Conservation (phyloP, 2,797 vertebrate species). For the Holocentrus rufus region DNA sequence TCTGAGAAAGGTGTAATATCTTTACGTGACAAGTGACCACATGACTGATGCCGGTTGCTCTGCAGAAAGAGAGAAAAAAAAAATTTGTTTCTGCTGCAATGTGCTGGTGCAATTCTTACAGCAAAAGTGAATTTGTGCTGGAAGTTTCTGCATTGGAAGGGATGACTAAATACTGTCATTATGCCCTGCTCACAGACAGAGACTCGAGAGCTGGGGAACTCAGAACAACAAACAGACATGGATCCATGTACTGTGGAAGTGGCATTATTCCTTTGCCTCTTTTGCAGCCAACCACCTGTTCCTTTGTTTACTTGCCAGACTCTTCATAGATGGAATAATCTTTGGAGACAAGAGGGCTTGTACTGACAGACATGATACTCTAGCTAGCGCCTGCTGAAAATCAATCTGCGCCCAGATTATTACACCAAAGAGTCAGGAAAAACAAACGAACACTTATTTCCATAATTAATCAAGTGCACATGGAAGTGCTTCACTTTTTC, state of each 20-base stretch:
- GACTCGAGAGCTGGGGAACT: slow-evolving; percentile 34
- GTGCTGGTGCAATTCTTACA: slow-evolving; percentile 30
- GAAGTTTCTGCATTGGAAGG: slow-evolving; percentile 41
- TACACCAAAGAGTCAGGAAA: slow-evolving; percentile 58
- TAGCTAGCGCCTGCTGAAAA: slow-evolving; percentile 62
- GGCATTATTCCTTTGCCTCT: slow-evolving; percentile 68
- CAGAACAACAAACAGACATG: slow-evolving; percentile 66
- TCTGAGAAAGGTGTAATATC: neutral
- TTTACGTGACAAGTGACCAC: slow-evolving; percentile 10
- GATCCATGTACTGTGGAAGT: slow-evolving; percentile 57
- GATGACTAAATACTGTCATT: slow-evolving; percentile 59
- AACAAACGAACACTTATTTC: slow-evolving; percentile 72
- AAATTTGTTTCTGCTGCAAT: slow-evolving; percentile 27
- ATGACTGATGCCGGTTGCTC: neutral
- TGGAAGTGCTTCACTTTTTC: slow-evolving; percentile 54
- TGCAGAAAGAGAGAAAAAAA: neutral
- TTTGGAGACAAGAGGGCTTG: slow-evolving; percentile 64
- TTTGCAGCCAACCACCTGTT: slow-evolving; percentile 75
- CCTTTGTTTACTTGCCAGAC: slow-evolving; percentile 76
- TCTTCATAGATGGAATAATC: slow-evolving; percentile 75
- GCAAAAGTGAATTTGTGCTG: neutral
- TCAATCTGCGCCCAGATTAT: slow-evolving; percentile 69
- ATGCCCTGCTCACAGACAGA: slow-evolving; percentile 50
- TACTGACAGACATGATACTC: slow-evolving; percentile 69
- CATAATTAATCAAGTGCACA: slow-evolving; percentile 73